Conservation (phyloP, 2,797 vertebrate species). For the Xenops minutus region DNA sequence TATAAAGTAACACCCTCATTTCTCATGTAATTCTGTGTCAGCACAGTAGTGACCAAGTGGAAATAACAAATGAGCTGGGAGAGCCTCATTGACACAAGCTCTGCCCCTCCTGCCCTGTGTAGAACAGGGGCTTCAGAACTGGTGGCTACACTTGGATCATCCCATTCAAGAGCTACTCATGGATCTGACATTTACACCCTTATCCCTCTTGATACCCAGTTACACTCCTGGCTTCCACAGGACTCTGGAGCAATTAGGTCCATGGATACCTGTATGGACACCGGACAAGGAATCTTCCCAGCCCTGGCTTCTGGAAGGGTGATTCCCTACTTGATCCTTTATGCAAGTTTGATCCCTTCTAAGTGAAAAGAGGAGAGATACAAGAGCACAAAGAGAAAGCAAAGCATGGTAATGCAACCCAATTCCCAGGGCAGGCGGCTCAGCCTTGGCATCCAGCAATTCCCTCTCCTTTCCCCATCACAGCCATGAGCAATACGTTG, state of each 20-base stretch:
- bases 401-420: rapidly evolving
- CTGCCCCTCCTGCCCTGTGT: rapidly evolving
- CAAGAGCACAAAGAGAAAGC: neutral
- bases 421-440: rapidly evolving
- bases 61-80: neutral
- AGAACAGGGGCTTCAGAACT: neutral
- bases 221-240: neutral
- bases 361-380: neutral
- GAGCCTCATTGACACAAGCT: neutral
- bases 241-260: rapidly evolving
- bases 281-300: neutral
- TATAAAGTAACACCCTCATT: neutral
- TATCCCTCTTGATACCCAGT: neutral
- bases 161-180: neutral
- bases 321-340: neutral
- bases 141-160: neutral
- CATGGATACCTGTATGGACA: neutral
- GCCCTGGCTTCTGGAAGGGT: neutral
- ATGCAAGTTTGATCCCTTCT: neutral
- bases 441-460: neutral
- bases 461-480: neutral
- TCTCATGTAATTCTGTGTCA: neutral
- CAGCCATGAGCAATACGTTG: neutral
- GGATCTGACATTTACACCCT: neutral
- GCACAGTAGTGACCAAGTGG: neutral